Conservation (phyloP, 2,797 vertebrate genomes). For the Synanceia verrucosa region DNA sequence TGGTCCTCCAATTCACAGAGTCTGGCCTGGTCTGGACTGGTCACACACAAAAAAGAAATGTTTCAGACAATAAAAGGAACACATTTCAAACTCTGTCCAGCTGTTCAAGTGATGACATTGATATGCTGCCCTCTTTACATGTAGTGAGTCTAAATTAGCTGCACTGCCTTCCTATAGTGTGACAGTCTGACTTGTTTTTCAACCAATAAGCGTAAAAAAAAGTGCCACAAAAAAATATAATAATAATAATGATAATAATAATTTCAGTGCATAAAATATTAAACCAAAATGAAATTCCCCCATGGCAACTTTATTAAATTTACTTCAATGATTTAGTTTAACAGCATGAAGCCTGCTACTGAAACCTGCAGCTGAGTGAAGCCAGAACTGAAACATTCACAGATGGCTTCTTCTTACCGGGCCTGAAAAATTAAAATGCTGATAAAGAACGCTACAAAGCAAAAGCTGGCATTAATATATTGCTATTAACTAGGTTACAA, state of each 20-base stretch:
- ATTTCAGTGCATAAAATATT: not conserved
- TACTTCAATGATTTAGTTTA: not conserved
- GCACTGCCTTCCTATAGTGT: not conserved
- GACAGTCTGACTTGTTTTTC: not conserved
- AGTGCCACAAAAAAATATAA: not conserved
- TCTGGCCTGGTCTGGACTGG: slow-evolving; percentile 93
- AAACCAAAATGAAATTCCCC: slow-evolving; percentile 16
- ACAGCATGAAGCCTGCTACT: not conserved
- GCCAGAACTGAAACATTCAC: not conserved
- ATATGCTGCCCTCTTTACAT: not conserved
- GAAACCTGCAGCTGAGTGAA: slow-evolving; percentile 21
- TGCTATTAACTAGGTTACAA: slow-evolving; percentile 24
- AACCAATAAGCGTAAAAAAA: not conserved
- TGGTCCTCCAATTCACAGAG: slow-evolving; percentile 95
- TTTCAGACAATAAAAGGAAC: slow-evolving; percentile 2
- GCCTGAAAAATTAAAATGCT: slow-evolving; percentile 4
- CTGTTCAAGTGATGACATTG: not conserved
- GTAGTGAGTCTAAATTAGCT: not conserved
- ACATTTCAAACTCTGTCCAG: not conserved
- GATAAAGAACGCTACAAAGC: slow-evolving; percentile 6
- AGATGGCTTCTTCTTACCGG: not conserved
- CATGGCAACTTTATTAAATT: slow-evolving; percentile 3
- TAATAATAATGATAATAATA: too few relatives aligned
- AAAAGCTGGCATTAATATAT: not conserved
- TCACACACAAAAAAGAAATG: slow-evolving; percentile 28